Conservation (phyloP, 1,140 invertebrate species). For the Aphaenogaster floridana region DNA sequence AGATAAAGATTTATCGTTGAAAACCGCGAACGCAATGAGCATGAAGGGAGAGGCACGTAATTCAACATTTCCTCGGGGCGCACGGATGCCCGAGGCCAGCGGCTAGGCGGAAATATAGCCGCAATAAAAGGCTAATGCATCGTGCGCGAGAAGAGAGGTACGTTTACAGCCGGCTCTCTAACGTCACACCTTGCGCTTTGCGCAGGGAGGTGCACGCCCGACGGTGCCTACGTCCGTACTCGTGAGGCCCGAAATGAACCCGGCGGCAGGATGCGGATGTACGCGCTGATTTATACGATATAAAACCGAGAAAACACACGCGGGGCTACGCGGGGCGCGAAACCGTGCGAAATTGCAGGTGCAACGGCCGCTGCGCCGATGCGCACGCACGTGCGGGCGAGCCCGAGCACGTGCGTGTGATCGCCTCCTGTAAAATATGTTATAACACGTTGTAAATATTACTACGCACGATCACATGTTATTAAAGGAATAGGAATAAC, state of each 20-base stretch:
- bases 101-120: conserved; percentile 56
- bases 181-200: conserved; percentile 44
- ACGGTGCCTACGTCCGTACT: neutral
- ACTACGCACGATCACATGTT: neutral
- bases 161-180: conserved; percentile 43
- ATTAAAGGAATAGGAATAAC: conserved; percentile 5
- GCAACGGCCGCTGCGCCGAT: conserved; percentile 13
- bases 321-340: neutral
- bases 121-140: conserved; percentile 63
- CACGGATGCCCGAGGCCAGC: conserved; percentile 13
- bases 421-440: conserved; percentile 12
- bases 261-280: conserved; percentile 36
- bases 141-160: conserved; percentile 9
- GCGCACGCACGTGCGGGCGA: neutral
- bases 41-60: neutral
- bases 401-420: conserved; percentile 29
- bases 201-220: conserved; percentile 34
- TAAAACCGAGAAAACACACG: conserved; percentile 41
- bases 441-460: conserved; percentile 13
- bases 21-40: conserved; percentile 19
- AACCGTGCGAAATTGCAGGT: conserved; percentile 58
- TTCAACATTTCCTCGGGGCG: conserved; percentile 29
- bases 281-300: conserved; percentile 61
- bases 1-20: conserved; percentile 46
- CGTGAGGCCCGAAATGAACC: conserved; percentile 40